A percentile compares a stretch with the other conserved stretches of the same genome.
These are phyloP conservation scores for Balanococcus diminutus DNA, from an alignment of 2,888 invertebrate genomes.

Conservation along the genomic window DNA sequence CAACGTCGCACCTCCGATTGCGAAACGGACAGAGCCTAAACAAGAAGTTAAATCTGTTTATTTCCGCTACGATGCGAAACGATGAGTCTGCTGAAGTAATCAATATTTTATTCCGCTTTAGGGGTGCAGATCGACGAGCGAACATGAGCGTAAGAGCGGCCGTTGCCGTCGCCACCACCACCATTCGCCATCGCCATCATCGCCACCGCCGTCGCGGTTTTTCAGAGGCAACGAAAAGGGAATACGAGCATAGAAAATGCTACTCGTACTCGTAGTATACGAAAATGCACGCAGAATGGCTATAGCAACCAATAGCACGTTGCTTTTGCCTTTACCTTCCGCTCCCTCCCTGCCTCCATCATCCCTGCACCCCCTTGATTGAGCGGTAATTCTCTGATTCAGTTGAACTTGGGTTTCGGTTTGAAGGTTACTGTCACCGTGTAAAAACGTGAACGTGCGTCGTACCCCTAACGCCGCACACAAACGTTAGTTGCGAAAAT, in stretches of 20 bases:
- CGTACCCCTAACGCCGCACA: not conserved
- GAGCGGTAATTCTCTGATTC: slow-evolving; percentile 55
- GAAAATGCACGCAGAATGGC: not conserved
- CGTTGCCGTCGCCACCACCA: not conserved
- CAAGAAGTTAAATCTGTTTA: slow-evolving; percentile 55
- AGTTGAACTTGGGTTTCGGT: slow-evolving; percentile 53
- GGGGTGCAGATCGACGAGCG: slow-evolving; percentile 28
- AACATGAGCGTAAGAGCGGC: not conserved
- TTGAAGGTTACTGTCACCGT: slow-evolving; percentile 55
- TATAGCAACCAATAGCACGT: slow-evolving; percentile 50
- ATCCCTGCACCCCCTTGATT: slow-evolving; percentile 59
- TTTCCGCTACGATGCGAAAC: slow-evolving; percentile 55
- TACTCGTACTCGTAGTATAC: not conserved
- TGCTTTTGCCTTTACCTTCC: slow-evolving; percentile 56
- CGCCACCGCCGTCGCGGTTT: not conserved
- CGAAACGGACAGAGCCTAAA: slow-evolving; percentile 50
- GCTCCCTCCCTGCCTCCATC: too few species aligned
- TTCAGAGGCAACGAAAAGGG: slow-evolving; percentile 37
- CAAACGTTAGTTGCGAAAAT: not conserved
- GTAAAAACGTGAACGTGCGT: not conserved
- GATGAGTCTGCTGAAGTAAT: slow-evolving; percentile 55
- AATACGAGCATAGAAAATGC: not conserved
- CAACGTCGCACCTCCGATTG: slow-evolving; percentile 50
- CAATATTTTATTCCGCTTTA: slow-evolving; percentile 52
- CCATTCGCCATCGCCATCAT: not conserved